Conservation (phyloP, 2,113 vertebrate genomes). For the Butastur rufipennis region DNA sequence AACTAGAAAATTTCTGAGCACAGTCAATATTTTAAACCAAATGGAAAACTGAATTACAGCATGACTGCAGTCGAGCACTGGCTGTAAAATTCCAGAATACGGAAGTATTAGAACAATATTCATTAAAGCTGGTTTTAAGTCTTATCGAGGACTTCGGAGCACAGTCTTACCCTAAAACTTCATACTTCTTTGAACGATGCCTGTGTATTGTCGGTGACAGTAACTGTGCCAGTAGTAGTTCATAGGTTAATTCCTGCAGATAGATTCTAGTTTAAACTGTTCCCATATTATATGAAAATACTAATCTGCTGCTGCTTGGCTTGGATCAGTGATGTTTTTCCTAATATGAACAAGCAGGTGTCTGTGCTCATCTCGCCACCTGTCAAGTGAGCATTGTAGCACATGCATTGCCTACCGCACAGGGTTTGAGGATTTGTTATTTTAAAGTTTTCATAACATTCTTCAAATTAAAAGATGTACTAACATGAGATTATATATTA, state of each 20-base stretch:
- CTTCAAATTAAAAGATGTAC: not conserved
- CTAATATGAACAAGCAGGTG: not conserved
- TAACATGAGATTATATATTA: not conserved
- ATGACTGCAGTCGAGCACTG: not conserved
- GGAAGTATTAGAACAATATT: not conserved
- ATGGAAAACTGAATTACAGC: not conserved
- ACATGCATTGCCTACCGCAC: rapidly evolving
- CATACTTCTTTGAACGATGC: not conserved
- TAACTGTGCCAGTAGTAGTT: not conserved
- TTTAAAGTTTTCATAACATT: not conserved
- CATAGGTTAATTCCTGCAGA: not conserved
- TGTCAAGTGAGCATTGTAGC: not conserved
- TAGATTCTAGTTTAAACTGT: not conserved
- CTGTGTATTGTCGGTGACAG: not conserved
- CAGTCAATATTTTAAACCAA: not conserved
- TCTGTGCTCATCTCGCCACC: not conserved
- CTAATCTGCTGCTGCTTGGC: not conserved
- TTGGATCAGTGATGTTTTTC: not conserved
- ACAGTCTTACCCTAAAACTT: not conserved
- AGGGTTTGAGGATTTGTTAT: not conserved
- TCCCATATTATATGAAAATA: not conserved
- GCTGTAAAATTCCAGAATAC: not conserved
- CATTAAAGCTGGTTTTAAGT: not conserved
- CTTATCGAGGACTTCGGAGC: not conserved
- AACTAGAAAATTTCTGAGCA: not conserved